Evolutionary conservation across 2,888 invertebrate genomes (phyloP).

Genomic region (Ischnus inquisitorius): DNA sequence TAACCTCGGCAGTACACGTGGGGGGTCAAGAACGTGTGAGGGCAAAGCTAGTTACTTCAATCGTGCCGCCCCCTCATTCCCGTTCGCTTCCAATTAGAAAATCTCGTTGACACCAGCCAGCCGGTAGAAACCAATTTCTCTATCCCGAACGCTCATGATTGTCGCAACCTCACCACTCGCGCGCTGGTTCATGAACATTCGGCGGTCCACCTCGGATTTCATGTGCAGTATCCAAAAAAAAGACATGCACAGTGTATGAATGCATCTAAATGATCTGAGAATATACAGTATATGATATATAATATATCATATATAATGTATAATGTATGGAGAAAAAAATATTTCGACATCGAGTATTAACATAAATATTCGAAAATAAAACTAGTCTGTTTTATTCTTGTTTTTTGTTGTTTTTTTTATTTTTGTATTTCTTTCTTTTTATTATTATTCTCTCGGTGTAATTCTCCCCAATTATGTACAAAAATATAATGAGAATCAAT

Average conservation of each 20-base stretch:
- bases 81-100: conserved; percentile 40
- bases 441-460: conserved; percentile 76
- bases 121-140: conserved; percentile 21
- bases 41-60: conserved; percentile 32
- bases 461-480: conserved; percentile 82
- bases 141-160: conserved; percentile 10
- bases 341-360: too few relatives aligned
- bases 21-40: conserved; percentile 33
- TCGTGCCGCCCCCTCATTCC: conserved; percentile 22
- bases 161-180: background rate
- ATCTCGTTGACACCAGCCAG: conserved; percentile 13
- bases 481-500: conserved; percentile 83
- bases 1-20: conserved; percentile 31
- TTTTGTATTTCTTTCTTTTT: conserved; percentile 44
- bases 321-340: too few relatives aligned
- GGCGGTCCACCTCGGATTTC: too few relatives aligned
- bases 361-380: background rate
- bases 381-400: background rate
- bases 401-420: conserved; percentile 32
- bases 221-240: too few relatives aligned
- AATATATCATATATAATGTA: too few relatives aligned
- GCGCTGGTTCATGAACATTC: background rate
- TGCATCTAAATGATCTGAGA: too few relatives aligned
- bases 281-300: too few relatives aligned
- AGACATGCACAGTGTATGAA: too few relatives aligned